These are phyloP conservation scores for Scaptomyza pallida DNA, from an alignment of 1,140 invertebrate species.

Conservation along the genomic window DNA sequence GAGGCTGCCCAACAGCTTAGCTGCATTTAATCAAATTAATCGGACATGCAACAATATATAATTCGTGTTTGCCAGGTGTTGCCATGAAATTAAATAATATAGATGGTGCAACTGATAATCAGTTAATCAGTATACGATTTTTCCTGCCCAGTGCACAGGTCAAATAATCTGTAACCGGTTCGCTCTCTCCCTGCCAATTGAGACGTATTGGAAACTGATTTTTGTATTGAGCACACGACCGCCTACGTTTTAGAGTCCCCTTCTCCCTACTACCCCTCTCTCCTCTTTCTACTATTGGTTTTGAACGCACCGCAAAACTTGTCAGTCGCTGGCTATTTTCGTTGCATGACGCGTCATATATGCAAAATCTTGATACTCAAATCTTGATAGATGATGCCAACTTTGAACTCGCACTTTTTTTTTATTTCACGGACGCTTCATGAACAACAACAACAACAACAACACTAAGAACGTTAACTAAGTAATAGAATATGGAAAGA, in stretches of 20 bases:
- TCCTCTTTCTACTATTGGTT: background rate
- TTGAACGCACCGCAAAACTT: slow-evolving; percentile 14
- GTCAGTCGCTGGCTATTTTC: slow-evolving; percentile 50
- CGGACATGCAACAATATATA: slow-evolving; percentile 41
- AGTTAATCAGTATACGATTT: slow-evolving; percentile 1
- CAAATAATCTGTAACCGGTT: slow-evolving; percentile 11
- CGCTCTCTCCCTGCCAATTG: slow-evolving; percentile 5
- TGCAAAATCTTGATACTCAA: slow-evolving; percentile 21
- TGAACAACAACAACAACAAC: background rate
- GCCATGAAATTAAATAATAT: background rate
- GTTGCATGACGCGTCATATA: slow-evolving; percentile 46
- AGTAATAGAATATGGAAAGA: slow-evolving; percentile 13
- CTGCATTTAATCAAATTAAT: slow-evolving; percentile 35
- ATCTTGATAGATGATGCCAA: slow-evolving; percentile 40
- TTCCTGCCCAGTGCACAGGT: slow-evolving; percentile 4
- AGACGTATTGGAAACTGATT: slow-evolving; percentile 33
- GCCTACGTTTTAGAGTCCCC: background rate
- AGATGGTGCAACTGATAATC: slow-evolving; percentile 26
- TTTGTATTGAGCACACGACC: slow-evolving; percentile 32
- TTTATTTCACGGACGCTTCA: slow-evolving; percentile 8
- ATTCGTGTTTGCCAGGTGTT: background rate
- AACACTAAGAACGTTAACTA: slow-evolving; percentile 1
- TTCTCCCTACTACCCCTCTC: too few relatives aligned
- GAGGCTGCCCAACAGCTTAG: slow-evolving; percentile 11
- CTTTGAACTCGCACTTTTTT: slow-evolving; percentile 45